phyloP scores from a whole-genome alignment of 2,113 vertebrate genomes.

The Oncorhynchus keta region DNA sequence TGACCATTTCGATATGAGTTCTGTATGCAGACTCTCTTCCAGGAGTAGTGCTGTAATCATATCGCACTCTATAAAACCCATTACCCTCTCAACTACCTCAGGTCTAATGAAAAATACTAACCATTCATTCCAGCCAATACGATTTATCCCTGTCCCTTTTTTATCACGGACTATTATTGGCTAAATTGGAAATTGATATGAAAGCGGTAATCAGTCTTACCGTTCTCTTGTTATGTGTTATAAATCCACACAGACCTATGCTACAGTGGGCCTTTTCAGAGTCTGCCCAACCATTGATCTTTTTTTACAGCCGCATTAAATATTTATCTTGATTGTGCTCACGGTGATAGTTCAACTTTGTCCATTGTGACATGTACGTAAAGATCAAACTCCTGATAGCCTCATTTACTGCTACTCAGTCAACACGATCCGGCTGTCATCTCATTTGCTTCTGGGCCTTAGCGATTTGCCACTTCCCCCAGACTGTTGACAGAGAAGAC shows the following conservation, averaged over 20 bases:
- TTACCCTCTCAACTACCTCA: not conserved
- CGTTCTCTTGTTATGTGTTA: slow-evolving; percentile 39
- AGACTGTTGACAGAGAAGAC: slow-evolving; percentile 8
- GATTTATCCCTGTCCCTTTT: slow-evolving; percentile 20
- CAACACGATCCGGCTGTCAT: not conserved
- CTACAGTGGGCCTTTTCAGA: slow-evolving; percentile 26
- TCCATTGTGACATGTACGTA: slow-evolving; percentile 32
- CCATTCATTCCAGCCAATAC: not conserved
- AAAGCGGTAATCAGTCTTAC: slow-evolving; percentile 36
- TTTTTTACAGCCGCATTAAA: slow-evolving; percentile 58
- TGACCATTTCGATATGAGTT: not conserved
- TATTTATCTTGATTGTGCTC: slow-evolving; percentile 57
- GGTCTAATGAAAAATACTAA: slow-evolving; percentile 16
- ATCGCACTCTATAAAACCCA: slow-evolving; percentile 1
- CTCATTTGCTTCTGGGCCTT: not conserved
- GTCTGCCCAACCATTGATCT: slow-evolving; percentile 52
- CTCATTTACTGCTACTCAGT: slow-evolving; percentile 5
- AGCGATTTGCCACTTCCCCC: not conserved
- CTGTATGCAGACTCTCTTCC: not conserved
- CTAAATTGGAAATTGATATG: slow-evolving; percentile 30
- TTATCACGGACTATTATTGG: slow-evolving; percentile 31
- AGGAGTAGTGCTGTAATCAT: slow-evolving; percentile 4
- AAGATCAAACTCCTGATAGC: slow-evolving; percentile 40
- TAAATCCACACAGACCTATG: slow-evolving; percentile 39
- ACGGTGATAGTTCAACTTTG: slow-evolving; percentile 46